These are phyloP conservation scores for Troides aeacus DNA, from an alignment of 2,888 invertebrate species.

Conservation along the genomic window DNA sequence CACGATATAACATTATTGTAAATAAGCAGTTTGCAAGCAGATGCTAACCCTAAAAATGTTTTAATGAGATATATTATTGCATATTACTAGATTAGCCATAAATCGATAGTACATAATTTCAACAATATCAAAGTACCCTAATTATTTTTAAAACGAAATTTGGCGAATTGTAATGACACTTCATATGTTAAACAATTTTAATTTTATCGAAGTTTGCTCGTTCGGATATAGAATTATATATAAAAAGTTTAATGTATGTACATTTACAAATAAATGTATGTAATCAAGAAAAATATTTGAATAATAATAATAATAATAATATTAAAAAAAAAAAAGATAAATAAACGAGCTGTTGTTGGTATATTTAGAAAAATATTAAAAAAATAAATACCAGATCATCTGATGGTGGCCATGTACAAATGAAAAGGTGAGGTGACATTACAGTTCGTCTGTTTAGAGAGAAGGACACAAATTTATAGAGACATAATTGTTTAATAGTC, in stretches of 20 bases:
- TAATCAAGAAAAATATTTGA: constrained; percentile 59
- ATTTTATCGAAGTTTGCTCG: constrained; percentile 80
- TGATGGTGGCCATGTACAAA: constrained; percentile 86
- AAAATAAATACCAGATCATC: constrained; percentile 81
- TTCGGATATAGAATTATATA: constrained; percentile 79
- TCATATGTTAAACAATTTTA: constrained; percentile 79
- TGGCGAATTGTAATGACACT: constrained; percentile 56
- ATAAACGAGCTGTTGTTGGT: constrained; percentile 77
- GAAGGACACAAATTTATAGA: constrained; percentile 64
- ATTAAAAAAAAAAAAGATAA: constrained; percentile 46
- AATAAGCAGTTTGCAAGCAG: constrained; percentile 64
- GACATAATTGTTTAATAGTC: constrained; percentile 69
- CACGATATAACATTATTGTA: constrained; percentile 60
- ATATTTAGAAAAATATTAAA: constrained; percentile 79
- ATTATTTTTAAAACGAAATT: constrained; percentile 54
- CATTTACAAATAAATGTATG: constrained; percentile 65
- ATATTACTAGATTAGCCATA: constrained; percentile 72
- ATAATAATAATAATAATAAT: no score
- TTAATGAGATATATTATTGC: constrained; percentile 58
- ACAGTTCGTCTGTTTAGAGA: constrained; percentile 52
- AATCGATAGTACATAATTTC: constrained; percentile 75
- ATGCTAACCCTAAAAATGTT: constrained; percentile 61
- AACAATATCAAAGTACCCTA: constrained; percentile 75
- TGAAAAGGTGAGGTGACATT: constrained; percentile 68
- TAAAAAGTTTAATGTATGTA: constrained; percentile 60